These are phyloP conservation scores for Typhlichthys subterraneus DNA, from an alignment of 2,797 vertebrate species.

Conservation along the genomic window DNA sequence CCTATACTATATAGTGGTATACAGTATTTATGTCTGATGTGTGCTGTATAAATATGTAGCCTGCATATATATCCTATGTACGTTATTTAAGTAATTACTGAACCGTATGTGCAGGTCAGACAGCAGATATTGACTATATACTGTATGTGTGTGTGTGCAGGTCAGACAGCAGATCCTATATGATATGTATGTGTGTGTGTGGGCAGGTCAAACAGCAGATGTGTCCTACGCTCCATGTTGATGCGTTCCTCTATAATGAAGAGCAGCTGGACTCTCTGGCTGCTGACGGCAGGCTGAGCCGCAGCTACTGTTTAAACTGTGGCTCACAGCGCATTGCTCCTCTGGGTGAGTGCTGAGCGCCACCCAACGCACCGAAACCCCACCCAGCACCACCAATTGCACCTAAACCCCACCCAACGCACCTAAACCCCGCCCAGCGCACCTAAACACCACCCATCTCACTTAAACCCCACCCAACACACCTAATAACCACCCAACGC, in stretches of 20 bases:
- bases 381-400: not conserved
- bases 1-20: too few species aligned
- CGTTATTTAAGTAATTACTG: too few species aligned
- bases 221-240: constrained; percentile 84
- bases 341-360: constrained; percentile 75
- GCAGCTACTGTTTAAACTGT: constrained; percentile 86
- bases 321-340: constrained; percentile 84
- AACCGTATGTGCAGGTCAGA: too few species aligned
- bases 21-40: too few species aligned
- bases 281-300: constrained; percentile 87
- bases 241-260: constrained; percentile 92
- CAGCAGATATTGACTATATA: too few species aligned
- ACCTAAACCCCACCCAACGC: constrained; percentile 1
- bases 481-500: constrained; percentile 4
- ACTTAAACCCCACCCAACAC: not conserved
- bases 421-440: not conserved
- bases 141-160: not conserved
- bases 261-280: constrained; percentile 87
- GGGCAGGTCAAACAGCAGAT: constrained; percentile 80
- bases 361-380: not conserved
- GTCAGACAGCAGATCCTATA: too few species aligned
- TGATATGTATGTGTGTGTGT: not conserved
- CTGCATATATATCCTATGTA: too few species aligned
- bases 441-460: too few species aligned
- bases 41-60: too few species aligned